Conservation (phyloP, 2,888 invertebrate species). For the Philhelius pedissequus region DNA sequence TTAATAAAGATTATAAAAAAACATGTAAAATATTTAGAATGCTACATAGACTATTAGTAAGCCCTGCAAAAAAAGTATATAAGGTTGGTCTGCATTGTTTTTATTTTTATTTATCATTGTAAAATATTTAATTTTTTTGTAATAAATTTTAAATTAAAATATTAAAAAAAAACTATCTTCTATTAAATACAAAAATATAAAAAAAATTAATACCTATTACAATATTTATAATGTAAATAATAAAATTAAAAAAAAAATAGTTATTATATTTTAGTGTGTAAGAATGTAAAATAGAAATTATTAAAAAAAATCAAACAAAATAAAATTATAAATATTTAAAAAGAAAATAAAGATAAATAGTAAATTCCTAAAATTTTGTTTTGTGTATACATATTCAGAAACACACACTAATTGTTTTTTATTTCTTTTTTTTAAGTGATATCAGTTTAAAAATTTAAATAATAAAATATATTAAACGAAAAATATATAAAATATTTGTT, state of each 20-base stretch:
- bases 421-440: conserved; percentile 48
- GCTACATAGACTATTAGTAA: conserved; percentile 30
- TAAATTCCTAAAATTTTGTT: conserved; percentile 45
- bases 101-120: not conserved
- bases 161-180: not conserved
- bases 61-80: not conserved
- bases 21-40: conserved; percentile 38
- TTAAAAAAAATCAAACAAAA: conserved; percentile 35
- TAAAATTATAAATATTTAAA: conserved; percentile 17
- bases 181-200: not conserved
- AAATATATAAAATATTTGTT: not conserved
- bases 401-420: not conserved
- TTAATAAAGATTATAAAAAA: not conserved
- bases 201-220: not conserved
- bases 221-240: conserved; percentile 31
- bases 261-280: not conserved
- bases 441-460: conserved; percentile 52
- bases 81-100: not conserved
- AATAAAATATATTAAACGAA: conserved; percentile 39
- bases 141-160: not conserved
- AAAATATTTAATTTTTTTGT: not conserved
- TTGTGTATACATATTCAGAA: conserved; percentile 42
- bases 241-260: not conserved
- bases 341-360: conserved; percentile 13
- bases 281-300: conserved; percentile 45